Base-by-base conservation (phyloP, 2,113 vertebrate species). In the Lontra canadensis region DNA sequence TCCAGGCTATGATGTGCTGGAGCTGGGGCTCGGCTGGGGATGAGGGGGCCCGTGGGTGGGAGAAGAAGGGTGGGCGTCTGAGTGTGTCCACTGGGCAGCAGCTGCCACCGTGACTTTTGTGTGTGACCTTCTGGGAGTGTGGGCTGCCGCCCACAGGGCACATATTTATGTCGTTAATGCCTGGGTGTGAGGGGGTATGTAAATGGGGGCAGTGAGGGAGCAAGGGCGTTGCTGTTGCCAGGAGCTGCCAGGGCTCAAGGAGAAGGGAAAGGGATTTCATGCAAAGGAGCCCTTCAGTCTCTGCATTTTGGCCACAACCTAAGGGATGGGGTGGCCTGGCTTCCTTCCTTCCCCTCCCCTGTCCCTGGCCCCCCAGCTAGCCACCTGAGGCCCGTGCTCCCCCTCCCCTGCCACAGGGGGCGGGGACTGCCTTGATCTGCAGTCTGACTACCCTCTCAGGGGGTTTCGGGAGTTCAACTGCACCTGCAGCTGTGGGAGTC, bases 41-140 rank as follows among this genome's bases (percentile, higher is more conserved):
- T 13, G 29, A 10, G 63, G 89, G 76, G 52, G 36, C 69, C 94
- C 36, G 29, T 71, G 95, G 80, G 61, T 61, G 78, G 78, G 17
- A 88, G 89, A 67, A 73, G 39, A 59, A 49, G 52, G 71, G 93
- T 59, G 69, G 57, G 61, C 81, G 55, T 81, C 21, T n/a, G 4
- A 15, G 88, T 95, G 85, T 95, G 88, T 91, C 90, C 42, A 13
- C 42, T 44, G 85, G 49, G 36, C 36, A 39, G 73, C 74, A 73
- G 79, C 59, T 5, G 0, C 80, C 79, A 6, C 73, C 0, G 3
- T 49, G 47, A 83, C 95, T 88, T 82, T 42, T 47, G 59, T n/a
- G 78, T 95, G 71, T 89, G 96, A 81, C 90, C 90, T 97, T 71
- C 73, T 20, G 55, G 52, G 78, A 61, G 78, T 36, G 71, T 85